These are phyloP conservation scores for Theocolax elegans DNA, from an alignment of 1,140 invertebrate genomes.

Conservation along the genomic window DNA sequence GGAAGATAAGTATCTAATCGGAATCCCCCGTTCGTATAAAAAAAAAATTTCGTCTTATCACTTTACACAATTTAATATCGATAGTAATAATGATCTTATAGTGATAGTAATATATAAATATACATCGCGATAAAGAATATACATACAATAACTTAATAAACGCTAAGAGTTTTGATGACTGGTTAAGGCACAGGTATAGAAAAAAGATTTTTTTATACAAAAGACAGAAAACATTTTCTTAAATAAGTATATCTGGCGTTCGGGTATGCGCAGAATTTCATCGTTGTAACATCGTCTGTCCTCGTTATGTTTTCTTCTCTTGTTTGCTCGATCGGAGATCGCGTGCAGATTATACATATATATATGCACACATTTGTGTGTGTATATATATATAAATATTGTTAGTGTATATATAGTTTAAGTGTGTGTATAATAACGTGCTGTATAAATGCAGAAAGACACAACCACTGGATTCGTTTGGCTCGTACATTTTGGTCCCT, in stretches of 20 bases:
- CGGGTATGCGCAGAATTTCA: not conserved
- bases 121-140: not conserved
- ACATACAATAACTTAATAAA: conserved; percentile 27
- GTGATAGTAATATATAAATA: conserved; percentile 10
- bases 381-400: too few species aligned
- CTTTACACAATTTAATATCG: too few species aligned
- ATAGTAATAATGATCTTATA: not conserved
- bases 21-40: too few species aligned
- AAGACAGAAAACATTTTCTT: conserved; percentile 7
- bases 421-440: conserved; percentile 4
- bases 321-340: not conserved
- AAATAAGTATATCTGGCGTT: conserved; percentile 7
- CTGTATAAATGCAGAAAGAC: conserved; percentile 23
- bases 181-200: conserved; percentile 28
- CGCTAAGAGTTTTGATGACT: conserved; percentile 15
- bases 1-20: too few species aligned
- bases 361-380: too few species aligned
- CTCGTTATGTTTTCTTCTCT: conserved; percentile 7
- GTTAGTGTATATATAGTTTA: too few species aligned
- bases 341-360: not conserved
- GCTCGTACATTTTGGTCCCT: conserved; percentile 10
- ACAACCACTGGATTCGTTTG: conserved; percentile 32
- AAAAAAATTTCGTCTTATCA: too few species aligned
- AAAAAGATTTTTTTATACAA: conserved; percentile 13
- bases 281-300: conserved; percentile 9